These are phyloP conservation scores for Arenaria interpres DNA, from an alignment of 2,113 vertebrate genomes.

Conservation along the genomic window DNA sequence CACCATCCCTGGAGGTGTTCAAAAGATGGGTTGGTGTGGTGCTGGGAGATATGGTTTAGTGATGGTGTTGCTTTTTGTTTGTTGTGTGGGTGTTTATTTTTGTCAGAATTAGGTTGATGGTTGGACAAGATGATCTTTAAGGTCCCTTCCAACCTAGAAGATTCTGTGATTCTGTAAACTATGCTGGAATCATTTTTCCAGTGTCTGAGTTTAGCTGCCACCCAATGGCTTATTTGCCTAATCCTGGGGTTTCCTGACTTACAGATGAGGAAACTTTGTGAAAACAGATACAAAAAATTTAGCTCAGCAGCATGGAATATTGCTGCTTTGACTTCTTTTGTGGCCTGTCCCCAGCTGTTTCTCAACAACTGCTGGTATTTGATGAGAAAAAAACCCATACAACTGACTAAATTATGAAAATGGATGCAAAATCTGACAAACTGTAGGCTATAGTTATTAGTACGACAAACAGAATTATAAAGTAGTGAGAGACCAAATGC, in stretches of 20 bases:
- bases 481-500: neutral
- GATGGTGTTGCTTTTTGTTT: no score
- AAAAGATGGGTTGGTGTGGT: no score
- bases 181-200: neutral
- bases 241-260: neutral
- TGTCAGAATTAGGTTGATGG: no score
- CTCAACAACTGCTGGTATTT: neutral
- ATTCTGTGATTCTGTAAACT: neutral
- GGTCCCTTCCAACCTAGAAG: no score
- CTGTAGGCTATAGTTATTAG: neutral
- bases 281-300: neutral
- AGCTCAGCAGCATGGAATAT: neutral
- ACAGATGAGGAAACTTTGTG: neutral
- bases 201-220: neutral
- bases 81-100: no score
- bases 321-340: neutral
- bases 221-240: neutral
- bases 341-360: neutral
- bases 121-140: no score
- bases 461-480: neutral
- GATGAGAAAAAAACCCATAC: neutral
- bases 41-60: no score
- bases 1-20: no score
- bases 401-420: neutral
- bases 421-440: neutral